Evolutionary conservation across 64 coral and sea anemone species (phyloP).

Genomic region (Porites lutea): DNA sequence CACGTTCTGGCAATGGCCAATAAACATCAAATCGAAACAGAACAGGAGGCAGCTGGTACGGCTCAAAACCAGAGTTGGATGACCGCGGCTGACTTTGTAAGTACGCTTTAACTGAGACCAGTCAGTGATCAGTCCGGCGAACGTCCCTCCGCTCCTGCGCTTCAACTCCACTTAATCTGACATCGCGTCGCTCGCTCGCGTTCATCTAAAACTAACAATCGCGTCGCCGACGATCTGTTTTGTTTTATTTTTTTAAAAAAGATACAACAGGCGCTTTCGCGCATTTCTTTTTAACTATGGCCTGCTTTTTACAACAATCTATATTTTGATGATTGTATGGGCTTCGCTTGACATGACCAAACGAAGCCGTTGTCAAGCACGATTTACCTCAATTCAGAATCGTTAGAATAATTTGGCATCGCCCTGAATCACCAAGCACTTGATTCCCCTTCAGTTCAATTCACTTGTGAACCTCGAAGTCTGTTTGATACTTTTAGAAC

Average conservation of each 20-base stretch:
- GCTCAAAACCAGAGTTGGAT: constrained; percentile 83
- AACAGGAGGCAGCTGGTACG: constrained; percentile 85
- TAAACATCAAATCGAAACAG: constrained; percentile 88
- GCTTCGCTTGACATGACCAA: background rate
- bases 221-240: background rate
- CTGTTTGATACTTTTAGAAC: background rate
- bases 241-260: background rate
- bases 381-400: constrained; percentile 11
- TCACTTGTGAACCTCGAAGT: background rate
- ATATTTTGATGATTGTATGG: background rate
- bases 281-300: background rate
- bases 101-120: constrained; percentile 60
- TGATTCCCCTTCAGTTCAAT: background rate
- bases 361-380: constrained; percentile 15
- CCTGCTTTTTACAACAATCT: background rate
- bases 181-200: background rate
- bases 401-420: constrained; percentile 52
- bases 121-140: constrained; percentile 7
- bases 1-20: constrained; percentile 90
- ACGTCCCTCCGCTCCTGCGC: background rate
- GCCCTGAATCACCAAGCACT: constrained; percentile 33
- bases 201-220: background rate
- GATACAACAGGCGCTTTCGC: background rate
- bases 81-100: constrained; percentile 88
- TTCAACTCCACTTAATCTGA: background rate